Evolutionary conservation across 2,797 vertebrate species (phyloP), one percentile per base, ranked within the genome.

Genomic region (Danio aesculapii): DNA sequence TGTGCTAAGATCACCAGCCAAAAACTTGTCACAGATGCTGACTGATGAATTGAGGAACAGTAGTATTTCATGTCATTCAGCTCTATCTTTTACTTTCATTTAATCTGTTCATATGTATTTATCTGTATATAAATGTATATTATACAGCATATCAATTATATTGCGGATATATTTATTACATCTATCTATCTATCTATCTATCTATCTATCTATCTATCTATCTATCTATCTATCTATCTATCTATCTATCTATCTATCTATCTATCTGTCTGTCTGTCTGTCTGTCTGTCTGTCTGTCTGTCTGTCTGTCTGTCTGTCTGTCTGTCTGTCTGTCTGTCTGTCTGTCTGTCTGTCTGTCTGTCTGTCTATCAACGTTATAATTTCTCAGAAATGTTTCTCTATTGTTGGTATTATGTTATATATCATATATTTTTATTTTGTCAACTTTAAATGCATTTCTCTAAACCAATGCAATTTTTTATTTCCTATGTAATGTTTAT

Each of bases 21-120:
- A 86, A 89, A 90, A 92, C 81, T 88, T 2, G 70, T 87, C 88
- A 88, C 92, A 92, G 92, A 94, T 92, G 92, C 90, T 17, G 84
- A 89, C 89, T 90, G 88, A 91, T 88, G 88, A 92, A 87, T 91
- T 90, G 91, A 87, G 90, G 89, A 92, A 91, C 89, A 91, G 87
- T 88, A 90, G 90, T 75, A 43, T 90, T 90, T 92, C 89, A 92
- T 91, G 88, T 88, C 90, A 90, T 87, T 92, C 88, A 79, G 85
- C 84, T 79, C 86, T 91, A 89, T 93, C 87, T 90, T 83, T 82
- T 85, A 92, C 87, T 89, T 90, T 87, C 79, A 85, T 79, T 89
- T 89, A 83, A 80, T 87, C 84, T 90, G 86, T 88, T 91, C 92
- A 92, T 91, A 92, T 89, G 30, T 88, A 86, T 81, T 52, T 61